Base-by-base conservation (phyloP, 2,113 vertebrate genomes). In the Callaeas wilsoni region DNA sequence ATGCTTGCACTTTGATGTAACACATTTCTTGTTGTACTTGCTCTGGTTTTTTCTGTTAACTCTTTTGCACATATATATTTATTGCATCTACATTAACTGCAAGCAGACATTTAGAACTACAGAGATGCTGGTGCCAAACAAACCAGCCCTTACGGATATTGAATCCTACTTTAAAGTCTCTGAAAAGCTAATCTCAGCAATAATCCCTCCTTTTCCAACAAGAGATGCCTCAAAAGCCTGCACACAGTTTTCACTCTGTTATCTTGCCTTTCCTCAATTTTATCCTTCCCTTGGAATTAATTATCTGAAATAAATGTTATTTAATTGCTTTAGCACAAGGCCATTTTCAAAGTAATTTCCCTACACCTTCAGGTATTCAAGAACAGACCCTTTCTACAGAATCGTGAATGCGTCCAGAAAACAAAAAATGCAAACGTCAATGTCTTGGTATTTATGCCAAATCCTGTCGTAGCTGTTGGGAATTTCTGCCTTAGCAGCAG, bases 251-350 rank as follows among this genome's bases (percentile, higher is more conserved):
- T 78, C 41, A 76, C 41, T 67, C 35, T 30, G 33, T 63, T 89
- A 78, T 89, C 87, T 94, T 79, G 49, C 84, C 67, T 83, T 85
- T 85, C 50, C 76, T 52, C 53, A 69, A 75, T 89, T 95, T 93
- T 76, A 89, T 73, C 65, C 32, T 82, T 94, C 69, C 65, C 62
- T 73, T 76, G 87, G 75, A 96, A 95, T 94, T 82, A 92, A 94
- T 84, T 84, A 92, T 60, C 49, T 53, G 89, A 78, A 47, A 60
- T 79, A 94, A 91, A 71, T 90, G 89, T 73, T 79, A 91, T 71
- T 93, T 94, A 94, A 94, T 65, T 89, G 65, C 64, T 96, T 91
- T 94, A 96, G 41, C 91, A 91, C 69, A 71, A 82, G 67, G 35
- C 47, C 2, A 0, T 75, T 94, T 82, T 49, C 57, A 57, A 78